phyloP scores from a whole-genome alignment of 2,888 invertebrate genomes.

The Lasioglossum marginatum region DNA sequence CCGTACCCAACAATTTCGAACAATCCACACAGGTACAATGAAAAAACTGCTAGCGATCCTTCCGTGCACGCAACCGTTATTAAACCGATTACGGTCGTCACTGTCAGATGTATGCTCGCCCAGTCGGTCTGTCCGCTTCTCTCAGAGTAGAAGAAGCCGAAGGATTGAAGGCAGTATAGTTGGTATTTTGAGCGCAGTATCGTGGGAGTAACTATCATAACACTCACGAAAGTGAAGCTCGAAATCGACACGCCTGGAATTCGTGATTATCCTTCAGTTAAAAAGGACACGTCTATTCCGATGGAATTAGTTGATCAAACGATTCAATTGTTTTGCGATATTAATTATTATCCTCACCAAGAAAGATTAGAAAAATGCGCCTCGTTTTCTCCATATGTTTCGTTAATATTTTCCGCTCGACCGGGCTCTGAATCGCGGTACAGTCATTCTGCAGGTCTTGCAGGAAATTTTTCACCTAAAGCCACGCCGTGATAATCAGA shows the following conservation, averaged over 20 bases:
- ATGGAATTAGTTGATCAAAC: not conserved
- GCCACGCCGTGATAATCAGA: not conserved
- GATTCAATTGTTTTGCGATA: no score
- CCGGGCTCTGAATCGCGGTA: not conserved
- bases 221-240: rapidly evolving
- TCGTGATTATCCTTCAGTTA: not conserved
- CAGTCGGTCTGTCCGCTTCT: not conserved
- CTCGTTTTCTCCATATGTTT: not conserved
- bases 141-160: not conserved
- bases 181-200: not conserved
- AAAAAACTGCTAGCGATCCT: not conserved
- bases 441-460: not conserved
- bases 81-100: not conserved
- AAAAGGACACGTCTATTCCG: not conserved
- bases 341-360: not conserved
- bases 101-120: not conserved
- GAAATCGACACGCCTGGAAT: not conserved
- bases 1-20: not conserved
- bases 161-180: not conserved
- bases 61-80: not conserved
- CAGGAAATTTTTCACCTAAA: not conserved
- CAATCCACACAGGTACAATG: not conserved
- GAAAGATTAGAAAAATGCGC: not conserved
- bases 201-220: not conserved
- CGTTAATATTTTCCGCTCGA: not conserved